Percentiles rank a stretch among this genome's conserved stretches.
phyloP scores from a whole-genome alignment of 2,113 vertebrate species.

The Lagopus leucura region DNA sequence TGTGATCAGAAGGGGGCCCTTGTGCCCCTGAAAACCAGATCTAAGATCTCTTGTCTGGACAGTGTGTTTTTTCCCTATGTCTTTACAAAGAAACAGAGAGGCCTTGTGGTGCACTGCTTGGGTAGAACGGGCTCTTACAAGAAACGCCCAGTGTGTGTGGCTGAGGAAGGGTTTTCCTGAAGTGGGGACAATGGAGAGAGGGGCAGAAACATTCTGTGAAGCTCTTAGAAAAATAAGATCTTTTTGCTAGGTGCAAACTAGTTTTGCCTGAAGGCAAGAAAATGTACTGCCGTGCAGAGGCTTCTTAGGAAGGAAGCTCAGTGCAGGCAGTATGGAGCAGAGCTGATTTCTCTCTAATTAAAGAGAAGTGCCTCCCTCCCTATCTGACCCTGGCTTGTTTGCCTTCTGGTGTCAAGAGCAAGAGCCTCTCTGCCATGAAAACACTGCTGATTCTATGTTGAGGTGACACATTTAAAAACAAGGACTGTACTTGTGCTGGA shows the following conservation, averaged over 20 bases:
- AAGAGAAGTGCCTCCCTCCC: neutral
- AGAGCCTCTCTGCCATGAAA: neutral
- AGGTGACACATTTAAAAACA: neutral
- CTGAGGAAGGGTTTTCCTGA: neutral
- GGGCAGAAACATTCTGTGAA: neutral
- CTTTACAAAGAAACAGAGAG: neutral
- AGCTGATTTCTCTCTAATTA: neutral
- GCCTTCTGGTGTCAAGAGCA: neutral
- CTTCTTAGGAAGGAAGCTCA: neutral
- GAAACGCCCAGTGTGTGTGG: neutral
- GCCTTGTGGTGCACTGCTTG: neutral
- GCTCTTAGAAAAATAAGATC: neutral
- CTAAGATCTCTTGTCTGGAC: neutral
- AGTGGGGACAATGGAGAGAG: neutral
- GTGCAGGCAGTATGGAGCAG: neutral
- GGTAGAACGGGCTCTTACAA: neutral
- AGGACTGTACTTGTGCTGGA: neutral
- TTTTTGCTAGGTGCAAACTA: neutral
- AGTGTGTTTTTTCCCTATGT: neutral
- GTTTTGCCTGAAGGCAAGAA: neutral
- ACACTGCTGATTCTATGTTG: neutral
- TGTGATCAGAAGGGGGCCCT: neutral
- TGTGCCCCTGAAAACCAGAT: neutral
- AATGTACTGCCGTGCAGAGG: neutral
- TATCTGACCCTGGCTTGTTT: neutral